These are phyloP conservation scores for western clawed frog (Xenopus tropicalis) DNA, from an alignment of 2,113 vertebrate genomes.

Conservation along the genomic window DNA sequence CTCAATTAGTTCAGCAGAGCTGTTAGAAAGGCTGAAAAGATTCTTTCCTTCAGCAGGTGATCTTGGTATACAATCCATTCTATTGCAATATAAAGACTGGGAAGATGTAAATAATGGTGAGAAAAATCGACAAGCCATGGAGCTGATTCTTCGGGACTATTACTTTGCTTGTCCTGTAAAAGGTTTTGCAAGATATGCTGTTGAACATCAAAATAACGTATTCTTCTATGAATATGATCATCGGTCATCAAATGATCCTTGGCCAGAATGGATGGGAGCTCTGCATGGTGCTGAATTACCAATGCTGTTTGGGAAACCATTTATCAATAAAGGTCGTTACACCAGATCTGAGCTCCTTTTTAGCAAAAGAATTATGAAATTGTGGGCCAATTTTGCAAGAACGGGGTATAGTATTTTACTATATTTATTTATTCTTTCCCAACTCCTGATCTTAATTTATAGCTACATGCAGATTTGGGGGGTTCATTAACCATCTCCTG, in stretches of 20 bases:
- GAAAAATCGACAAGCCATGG: slow-evolving; percentile 60
- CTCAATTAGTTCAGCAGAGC: slow-evolving; percentile 59
- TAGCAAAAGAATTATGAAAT: slow-evolving; percentile 65
- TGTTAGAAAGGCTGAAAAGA: slow-evolving; percentile 47
- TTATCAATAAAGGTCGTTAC: slow-evolving; percentile 53
- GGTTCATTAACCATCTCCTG: too few species aligned
- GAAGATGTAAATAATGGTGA: slow-evolving; percentile 49
- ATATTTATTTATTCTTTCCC: too few species aligned
- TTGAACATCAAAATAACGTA: slow-evolving; percentile 49
- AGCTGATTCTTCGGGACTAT: slow-evolving; percentile 55
- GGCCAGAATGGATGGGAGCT: slow-evolving; percentile 71
- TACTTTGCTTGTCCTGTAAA: slow-evolving; percentile 57
- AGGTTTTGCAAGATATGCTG: slow-evolving; percentile 56
- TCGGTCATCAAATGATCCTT: slow-evolving; percentile 58
- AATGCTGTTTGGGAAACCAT: slow-evolving; percentile 68
- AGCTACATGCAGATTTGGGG: too few species aligned
- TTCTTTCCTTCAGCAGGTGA: slow-evolving; percentile 37
- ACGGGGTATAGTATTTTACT: slow-evolving; percentile 56
- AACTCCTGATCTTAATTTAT: too few species aligned
- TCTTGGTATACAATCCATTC: slow-evolving; percentile 43
- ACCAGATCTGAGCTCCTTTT: slow-evolving; percentile 61
- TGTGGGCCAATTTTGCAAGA: slow-evolving; percentile 69
- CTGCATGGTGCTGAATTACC: slow-evolving; percentile 68
- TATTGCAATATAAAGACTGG: slow-evolving; percentile 66
- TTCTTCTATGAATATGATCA: slow-evolving; percentile 66